Base-by-base conservation (phyloP, 2,113 vertebrate species). In the Megaleporinus macrocephalus region DNA sequence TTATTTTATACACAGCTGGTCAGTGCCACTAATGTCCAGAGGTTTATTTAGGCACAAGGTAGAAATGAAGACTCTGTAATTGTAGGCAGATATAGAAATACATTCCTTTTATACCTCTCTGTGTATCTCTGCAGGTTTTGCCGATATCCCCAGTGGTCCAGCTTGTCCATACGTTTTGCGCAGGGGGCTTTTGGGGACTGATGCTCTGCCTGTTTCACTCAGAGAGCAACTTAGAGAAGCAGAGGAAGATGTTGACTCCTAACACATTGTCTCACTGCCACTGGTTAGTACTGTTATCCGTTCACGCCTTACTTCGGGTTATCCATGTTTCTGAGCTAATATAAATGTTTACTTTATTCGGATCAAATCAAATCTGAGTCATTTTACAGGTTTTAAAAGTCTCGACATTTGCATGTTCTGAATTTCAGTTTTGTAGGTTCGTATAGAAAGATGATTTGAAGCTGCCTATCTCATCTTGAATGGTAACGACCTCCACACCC, bases 111-210 rank as follows among this genome's bases (percentile, higher is more conserved):
- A 66, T 10, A 29, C 4, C 4, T 69, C 5, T 82, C 30, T 71
- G 24, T 82, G 24, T 79, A 20, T 85, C 16, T 79, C 68, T 76
- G 30, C 55, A 95, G 95, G 95, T 49, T 96, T 96, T 89, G 95
- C 94, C 0, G 95, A 96, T 81, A 95, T 95, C 76, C 94, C 95
- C 29, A 93, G 83, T 12, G 94, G 94, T 1, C 89, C 92, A 0
- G 91, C 93, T 0, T 95, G 95, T 80, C 94, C 94, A 1, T 95
- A 95, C 53, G 93, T 96, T n/a, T 91, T 96, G 77, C 93, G 94
- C 30, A 88, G 95, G 82, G 94, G 94, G n/a, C 90, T 93, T 79
- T 84, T 96, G 49, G 94, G 93, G 13, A 95, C 92, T 0, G 53
- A 87, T 26, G 90, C 88, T 0, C 51, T 89, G 62, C 90, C 93